A percentile compares a stretch with the other conserved stretches of the same genome.
Conservation (phyloP, 2,113 vertebrate genomes). For the Protomyctophum bolini region DNA sequence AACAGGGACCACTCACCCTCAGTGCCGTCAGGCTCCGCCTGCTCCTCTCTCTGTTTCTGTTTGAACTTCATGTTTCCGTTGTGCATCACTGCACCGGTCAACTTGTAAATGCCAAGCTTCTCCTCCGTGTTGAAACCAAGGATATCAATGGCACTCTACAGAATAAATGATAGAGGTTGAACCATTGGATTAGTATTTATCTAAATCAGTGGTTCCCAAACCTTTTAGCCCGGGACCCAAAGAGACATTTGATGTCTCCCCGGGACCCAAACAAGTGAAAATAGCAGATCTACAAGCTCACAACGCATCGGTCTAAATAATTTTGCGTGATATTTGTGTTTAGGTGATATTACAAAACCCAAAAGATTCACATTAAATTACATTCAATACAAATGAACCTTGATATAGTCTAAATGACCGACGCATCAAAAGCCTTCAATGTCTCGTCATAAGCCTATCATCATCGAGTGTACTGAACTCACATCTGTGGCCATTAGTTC, state of each 20-base stretch:
- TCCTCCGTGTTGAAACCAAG: conserved; percentile 64
- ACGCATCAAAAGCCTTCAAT: not conserved
- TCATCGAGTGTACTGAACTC: conserved; percentile 37
- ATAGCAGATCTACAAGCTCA: too few species aligned
- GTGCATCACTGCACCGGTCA: conserved; percentile 66
- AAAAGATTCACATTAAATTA: too few species aligned
- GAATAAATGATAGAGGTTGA: not conserved
- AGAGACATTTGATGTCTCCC: too few species aligned
- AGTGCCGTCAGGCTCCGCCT: conserved; percentile 75
- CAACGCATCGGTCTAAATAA: too few species aligned
- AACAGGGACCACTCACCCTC: conserved; percentile 78
- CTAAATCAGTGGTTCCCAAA: too few species aligned
- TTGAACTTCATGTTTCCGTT: conserved; percentile 90
- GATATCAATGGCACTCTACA: conserved; percentile 49
- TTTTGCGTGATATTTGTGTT: too few species aligned
- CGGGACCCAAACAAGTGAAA: too few species aligned
- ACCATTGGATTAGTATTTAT: too few species aligned
- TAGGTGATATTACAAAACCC: too few species aligned
- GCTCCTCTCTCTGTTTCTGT: conserved; percentile 87
- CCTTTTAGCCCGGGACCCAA: too few species aligned
- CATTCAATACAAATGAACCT: too few species aligned
- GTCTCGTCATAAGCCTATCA: fast-evolving
- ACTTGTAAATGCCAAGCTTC: conserved; percentile 65
- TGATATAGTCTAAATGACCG: too few species aligned
- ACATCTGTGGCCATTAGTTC: conserved; percentile 89